Evolutionary conservation across 2,113 vertebrate species (phyloP), one percentile per base, ranked within the genome.

Genomic region (Limanda limanda): DNA sequence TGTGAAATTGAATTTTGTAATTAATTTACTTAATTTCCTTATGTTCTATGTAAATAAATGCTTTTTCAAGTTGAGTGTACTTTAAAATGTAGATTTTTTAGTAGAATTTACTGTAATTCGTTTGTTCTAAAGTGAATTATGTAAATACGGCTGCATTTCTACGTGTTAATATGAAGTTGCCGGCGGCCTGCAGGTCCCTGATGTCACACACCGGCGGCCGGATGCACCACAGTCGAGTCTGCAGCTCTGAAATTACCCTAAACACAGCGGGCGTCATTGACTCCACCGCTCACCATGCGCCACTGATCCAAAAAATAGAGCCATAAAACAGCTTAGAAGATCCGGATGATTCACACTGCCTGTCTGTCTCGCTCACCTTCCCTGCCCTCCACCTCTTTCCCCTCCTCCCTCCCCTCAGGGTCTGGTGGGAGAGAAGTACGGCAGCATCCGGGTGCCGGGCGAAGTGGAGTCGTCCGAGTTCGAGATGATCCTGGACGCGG

Each of bases 401-500:
- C 85, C 31, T 55, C 37, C 70, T 74, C 68, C 65, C 71, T 70
- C 88, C 86, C 60, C 54, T 71, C 95, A 99, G 98, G 98, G 96
- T 67, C 95, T 99, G 0, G 91, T 99, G 82, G 98, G 98, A 81
- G 98, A 99, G 88, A 99, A 99, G 91, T 99, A 99, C 0, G 98
- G 98, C 68, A 97, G 95, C 89, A 97, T 98, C 83, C 96, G 97
- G 52, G 95, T 99, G 83, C 98, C 98, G 0, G 98, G 98, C 18
- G 97, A 99, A 91, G 97, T 99, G 27, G 98, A 99, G 70, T 97
- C 98, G 9, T 95, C 96, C 0, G 98, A 99, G 92, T 99, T 99
- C 76, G 98, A 99, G 92, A 99, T 98, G 97, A 99, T 99, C 89
- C 91, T 99, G 89, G 98, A 99, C 71, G 97, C 97, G 6, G 96